These are phyloP conservation scores for Anser cygnoides DNA, from an alignment of 2,113 vertebrate genomes.

Conservation along the genomic window DNA sequence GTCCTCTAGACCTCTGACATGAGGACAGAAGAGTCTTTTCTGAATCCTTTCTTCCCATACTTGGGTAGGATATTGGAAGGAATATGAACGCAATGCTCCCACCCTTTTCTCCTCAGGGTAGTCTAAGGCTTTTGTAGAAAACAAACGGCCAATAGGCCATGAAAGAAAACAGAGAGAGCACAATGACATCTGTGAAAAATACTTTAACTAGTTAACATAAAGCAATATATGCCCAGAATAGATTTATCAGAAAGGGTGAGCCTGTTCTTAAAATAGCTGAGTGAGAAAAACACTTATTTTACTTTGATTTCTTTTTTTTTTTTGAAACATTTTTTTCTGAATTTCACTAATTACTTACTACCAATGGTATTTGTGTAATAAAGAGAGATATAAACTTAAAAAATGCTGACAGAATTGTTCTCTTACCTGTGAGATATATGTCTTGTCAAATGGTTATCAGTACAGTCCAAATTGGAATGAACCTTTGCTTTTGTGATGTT, in stretches of 20 bases:
- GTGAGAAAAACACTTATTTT: not conserved
- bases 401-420: not conserved
- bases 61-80: not conserved
- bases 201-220: not conserved
- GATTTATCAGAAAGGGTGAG: not conserved
- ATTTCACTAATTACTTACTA: not conserved
- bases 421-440: not conserved
- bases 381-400: not conserved
- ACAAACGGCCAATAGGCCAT: not conserved
- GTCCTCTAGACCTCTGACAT: not conserved
- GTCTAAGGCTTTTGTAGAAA: not conserved
- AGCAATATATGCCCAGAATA: not conserved
- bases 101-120: not conserved
- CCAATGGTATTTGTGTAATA: not conserved
- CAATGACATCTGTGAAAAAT: not conserved
- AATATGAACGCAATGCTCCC: not conserved
- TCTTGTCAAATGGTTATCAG: not conserved
- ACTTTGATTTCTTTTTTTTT: not conserved
- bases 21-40: not conserved
- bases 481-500: not conserved
- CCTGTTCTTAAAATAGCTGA: not conserved
- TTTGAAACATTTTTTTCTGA: not conserved
- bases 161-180: not conserved
- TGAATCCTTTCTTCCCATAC: not conserved
- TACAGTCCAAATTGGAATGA: not conserved